Evolutionary conservation across 2,888 invertebrate genomes (phyloP), one percentile per base, ranked within the genome.

Genomic region (Ariolimax columbianus): DNA sequence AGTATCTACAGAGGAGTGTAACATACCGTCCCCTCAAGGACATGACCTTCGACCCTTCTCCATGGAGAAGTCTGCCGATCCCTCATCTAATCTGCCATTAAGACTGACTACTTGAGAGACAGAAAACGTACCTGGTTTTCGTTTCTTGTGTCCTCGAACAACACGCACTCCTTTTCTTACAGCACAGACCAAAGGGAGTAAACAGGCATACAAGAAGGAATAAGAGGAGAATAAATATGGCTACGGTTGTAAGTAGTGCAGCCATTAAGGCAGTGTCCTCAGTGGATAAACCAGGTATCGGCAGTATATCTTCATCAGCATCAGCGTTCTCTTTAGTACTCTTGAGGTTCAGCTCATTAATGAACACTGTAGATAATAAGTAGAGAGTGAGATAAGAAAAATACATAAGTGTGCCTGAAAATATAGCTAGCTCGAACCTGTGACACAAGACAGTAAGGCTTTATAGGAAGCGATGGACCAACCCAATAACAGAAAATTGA

Each of bases 251-350:
- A 17, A 87, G 81, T 11, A 72, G n/a, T 38, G 87, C 85, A 0
- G 83, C 85, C 51, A 87, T 81, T 30, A 87, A 33, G 19, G 87
- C 83, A 72, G 75, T 70, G 55, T 87, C 78, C 55, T 85, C 83
- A 38, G 36, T 63, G 30, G 77, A 77, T 36, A 83, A 59, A 4
- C 85, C 87, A 0, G 73, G 36, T 30, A 68, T 40, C 7, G 77
- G 73, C 2, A 81, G 75, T 0, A 85, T 43, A 1, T 59, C 85
- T 3, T 70, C 68, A 14, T 51, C 78, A 59, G 17, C 33, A 0
- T 68, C 30, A 19, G 17, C 68, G 9, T 63, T 47, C 17, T 1
- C 36, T 7, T 19, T 66, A 2, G n/a, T 19, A 51, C 30, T 51
- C 7, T 66, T 33, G 36, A 23, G 26, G 17, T 23, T 23, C 4